Evolutionary conservation across 2,797 vertebrate genomes (phyloP).

Genomic region (Sylvilagus floridanus): DNA sequence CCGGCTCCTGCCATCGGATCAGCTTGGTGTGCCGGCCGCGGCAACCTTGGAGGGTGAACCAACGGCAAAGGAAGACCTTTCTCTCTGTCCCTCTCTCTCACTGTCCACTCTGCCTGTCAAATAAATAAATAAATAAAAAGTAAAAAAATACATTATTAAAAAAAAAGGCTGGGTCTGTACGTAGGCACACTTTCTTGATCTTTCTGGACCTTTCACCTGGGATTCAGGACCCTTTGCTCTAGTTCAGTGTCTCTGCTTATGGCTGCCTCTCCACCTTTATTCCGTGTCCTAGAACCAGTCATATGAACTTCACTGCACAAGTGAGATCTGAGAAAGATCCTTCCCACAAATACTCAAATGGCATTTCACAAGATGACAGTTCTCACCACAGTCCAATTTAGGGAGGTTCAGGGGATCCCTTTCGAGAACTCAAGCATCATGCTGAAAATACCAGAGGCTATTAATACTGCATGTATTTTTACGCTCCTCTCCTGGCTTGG

Average conservation of each 20-base stretch:
- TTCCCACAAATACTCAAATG: conserved; percentile 76
- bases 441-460: conserved; percentile 83
- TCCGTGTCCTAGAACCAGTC: conserved; percentile 26
- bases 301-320: conserved; percentile 58
- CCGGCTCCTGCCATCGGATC: too few species aligned
- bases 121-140: too few species aligned
- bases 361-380: conserved; percentile 73
- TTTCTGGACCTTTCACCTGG: neutral
- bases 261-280: neutral
- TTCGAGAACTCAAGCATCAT: conserved; percentile 82
- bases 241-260: neutral
- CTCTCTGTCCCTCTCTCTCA: too few species aligned
- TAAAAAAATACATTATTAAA: too few species aligned
- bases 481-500: conserved; percentile 73
- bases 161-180: neutral
- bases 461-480: conserved; percentile 84
- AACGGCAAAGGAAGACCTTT: too few species aligned
- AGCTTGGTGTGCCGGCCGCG: too few species aligned
- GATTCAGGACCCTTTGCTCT: neutral
- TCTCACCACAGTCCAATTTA: conserved; percentile 76
- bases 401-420: conserved; percentile 84
- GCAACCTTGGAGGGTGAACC: too few species aligned
- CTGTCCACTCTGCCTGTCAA: too few species aligned
- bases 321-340: conserved; percentile 70
- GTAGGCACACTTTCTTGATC: neutral